A percentile compares a stretch with the other conserved stretches of the same genome.
These are phyloP conservation scores for Drosophila maculinotata DNA, from an alignment of 2,888 invertebrate genomes.

Conservation along the genomic window DNA sequence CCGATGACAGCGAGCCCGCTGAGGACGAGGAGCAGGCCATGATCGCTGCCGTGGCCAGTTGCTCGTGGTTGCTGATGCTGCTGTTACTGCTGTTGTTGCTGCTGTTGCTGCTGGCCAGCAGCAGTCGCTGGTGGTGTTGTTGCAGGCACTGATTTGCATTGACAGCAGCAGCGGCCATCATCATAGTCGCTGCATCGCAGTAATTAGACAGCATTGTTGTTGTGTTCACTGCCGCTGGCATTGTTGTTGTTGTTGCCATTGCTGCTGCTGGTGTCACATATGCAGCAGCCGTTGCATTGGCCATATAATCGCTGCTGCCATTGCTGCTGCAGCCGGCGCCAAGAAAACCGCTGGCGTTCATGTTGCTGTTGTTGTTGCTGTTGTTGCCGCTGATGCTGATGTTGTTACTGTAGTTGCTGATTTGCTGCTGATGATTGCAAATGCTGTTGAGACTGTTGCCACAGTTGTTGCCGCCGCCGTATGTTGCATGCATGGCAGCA, in stretches of 20 bases:
- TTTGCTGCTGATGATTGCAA: slow-evolving; percentile 72
- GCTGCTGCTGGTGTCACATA: slow-evolving; percentile 62
- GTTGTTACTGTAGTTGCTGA: slow-evolving; percentile 68
- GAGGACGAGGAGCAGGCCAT: slow-evolving; percentile 62
- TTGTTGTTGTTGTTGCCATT: slow-evolving; percentile 43
- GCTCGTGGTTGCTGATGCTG: slow-evolving; percentile 35
- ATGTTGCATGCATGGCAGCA: slow-evolving; percentile 66
- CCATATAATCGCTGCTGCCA: slow-evolving; percentile 57
- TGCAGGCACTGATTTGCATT: slow-evolving; percentile 84
- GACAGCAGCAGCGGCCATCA: slow-evolving; percentile 84
- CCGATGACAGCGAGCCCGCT: slow-evolving; percentile 72
- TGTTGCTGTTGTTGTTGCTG: slow-evolving; percentile 38
- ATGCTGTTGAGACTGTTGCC: slow-evolving; percentile 60
- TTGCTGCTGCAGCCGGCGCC: slow-evolving; percentile 54
- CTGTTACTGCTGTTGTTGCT: slow-evolving; percentile 45
- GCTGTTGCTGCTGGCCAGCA: slow-evolving; percentile 68
- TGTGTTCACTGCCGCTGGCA: slow-evolving; percentile 68
- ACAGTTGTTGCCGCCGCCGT: slow-evolving; percentile 50
- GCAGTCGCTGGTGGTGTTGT: slow-evolving; percentile 83
- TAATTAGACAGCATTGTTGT: slow-evolving; percentile 84
- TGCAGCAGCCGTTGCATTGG: slow-evolving; percentile 59
- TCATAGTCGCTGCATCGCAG: slow-evolving; percentile 85
- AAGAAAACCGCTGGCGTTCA: slow-evolving; percentile 61
- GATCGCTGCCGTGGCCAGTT: slow-evolving; percentile 48
- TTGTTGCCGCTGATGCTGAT: slow-evolving; percentile 46